Evolutionary conservation across 2,888 invertebrate species (phyloP).

Genomic region (Plagodis dolabraria): DNA sequence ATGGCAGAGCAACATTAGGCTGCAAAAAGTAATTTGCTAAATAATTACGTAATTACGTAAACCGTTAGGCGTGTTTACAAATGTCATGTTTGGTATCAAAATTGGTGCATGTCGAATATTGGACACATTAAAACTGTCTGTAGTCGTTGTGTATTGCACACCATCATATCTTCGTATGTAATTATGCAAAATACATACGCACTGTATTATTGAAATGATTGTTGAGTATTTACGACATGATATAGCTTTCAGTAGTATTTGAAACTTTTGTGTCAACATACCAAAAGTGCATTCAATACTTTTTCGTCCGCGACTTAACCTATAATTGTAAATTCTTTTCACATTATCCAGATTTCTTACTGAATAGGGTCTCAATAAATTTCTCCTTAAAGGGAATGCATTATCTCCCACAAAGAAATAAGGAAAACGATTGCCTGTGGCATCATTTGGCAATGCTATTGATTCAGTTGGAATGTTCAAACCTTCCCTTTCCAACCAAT

Average conservation of each 20-base stretch:
- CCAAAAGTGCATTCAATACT: slow-evolving; percentile 33
- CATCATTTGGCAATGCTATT: slow-evolving; percentile 20
- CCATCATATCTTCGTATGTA: slow-evolving; percentile 17
- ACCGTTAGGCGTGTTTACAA: slow-evolving; percentile 21
- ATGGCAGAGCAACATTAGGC: slow-evolving; percentile 21
- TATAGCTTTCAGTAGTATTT: no score
- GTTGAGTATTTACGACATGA: slow-evolving; percentile 8
- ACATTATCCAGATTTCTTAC: slow-evolving; percentile 21
- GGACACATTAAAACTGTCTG: slow-evolving; percentile 20
- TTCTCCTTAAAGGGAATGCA: no score
- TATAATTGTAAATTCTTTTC: slow-evolving; percentile 32
- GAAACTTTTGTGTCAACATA: slow-evolving; percentile 13
- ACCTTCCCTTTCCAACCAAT: slow-evolving; percentile 17
- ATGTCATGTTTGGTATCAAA: slow-evolving; percentile 21
- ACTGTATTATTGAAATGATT: slow-evolving; percentile 13
- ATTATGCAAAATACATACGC: no score
- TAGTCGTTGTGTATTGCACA: slow-evolving; percentile 17
- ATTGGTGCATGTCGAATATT: slow-evolving; percentile 22
- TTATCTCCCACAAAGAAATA: slow-evolving; percentile 18
- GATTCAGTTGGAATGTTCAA: slow-evolving; percentile 18
- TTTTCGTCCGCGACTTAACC: slow-evolving; percentile 21
- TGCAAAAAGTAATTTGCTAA: slow-evolving; percentile 24
- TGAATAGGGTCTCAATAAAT: slow-evolving; percentile 26
- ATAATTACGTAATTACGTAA: slow-evolving; percentile 16
- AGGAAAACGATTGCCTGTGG: slow-evolving; percentile 16